Conservation (phyloP, 2,888 invertebrate species). For the Meta bourneti region DNA sequence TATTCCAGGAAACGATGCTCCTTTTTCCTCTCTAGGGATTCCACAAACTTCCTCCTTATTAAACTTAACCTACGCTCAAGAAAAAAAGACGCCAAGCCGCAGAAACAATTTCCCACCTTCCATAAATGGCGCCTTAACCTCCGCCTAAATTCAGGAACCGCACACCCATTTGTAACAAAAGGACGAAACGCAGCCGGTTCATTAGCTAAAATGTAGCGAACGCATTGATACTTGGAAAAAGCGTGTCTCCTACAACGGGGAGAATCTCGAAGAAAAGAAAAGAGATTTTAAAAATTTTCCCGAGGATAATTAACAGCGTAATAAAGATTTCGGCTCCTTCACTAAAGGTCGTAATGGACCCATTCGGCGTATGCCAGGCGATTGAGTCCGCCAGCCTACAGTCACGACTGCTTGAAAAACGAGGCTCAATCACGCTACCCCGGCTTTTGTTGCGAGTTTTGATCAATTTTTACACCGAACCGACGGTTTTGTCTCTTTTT, state of each 20-base stretch:
- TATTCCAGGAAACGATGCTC: no score
- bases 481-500: background rate
- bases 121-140: no score
- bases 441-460: conserved; percentile 32
- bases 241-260: background rate
- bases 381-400: conserved; percentile 7
- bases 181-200: no score
- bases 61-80: no score
- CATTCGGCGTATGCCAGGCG: background rate
- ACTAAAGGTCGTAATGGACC: conserved; percentile 4
- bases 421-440: conserved; percentile 33
- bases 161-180: no score
- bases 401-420: conserved; percentile 59
- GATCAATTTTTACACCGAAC: conserved; percentile 14
- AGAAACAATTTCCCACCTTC: no score
- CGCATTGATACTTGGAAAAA: background rate
- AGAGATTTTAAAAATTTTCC: background rate
- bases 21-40: no score
- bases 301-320: conserved; percentile 60
- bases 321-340: conserved; percentile 70
- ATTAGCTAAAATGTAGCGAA: conserved; percentile 18
- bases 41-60: no score
- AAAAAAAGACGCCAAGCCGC: no score
- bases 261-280: background rate
- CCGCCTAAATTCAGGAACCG: no score